Evolutionary conservation across 2,888 invertebrate genomes (phyloP), one percentile per base, ranked within the genome.

Genomic region (Hydrotaea cyrtoneurina): DNA sequence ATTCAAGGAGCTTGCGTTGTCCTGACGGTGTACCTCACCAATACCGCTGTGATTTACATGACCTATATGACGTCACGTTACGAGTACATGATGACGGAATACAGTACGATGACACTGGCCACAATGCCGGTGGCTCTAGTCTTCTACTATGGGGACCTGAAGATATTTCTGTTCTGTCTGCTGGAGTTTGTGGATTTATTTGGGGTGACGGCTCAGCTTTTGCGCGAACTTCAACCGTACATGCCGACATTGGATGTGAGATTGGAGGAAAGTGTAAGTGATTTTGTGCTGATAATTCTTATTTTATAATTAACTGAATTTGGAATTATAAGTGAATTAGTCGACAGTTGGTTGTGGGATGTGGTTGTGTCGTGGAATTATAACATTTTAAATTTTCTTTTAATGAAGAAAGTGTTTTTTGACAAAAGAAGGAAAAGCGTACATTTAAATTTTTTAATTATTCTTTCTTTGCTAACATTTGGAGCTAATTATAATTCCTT

Each of bases 221-320:
- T 72, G n/a, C 53, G 3, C 15, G n/a, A 72, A 15, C 3, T 15
- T 46, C 69, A 69, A 46, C 10, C 69, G 21, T 19, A 2, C 7
- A 13, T 46, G 23, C 46, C 46, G 5, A 23, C 23, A 2, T 23
- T 69, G 46, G 69, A 43, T 46, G 46, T 43, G 46, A 46, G 69
- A 21, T 69, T 69, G 23, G 69, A 69, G 26, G 7, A 59, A 1
- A 23, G 59, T 59, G 59, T 59, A 26, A 59, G 59, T 59, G 31
- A 31, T 31, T 31, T 31, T 31, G n/a, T n/a, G n/a, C n/a, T n/a
- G n/a, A n/a, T n/a, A n/a, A n/a, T n/a, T n/a, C n/a, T n/a, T 31
- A 31, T 31, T 31, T 31, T 31, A 31, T 31, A 31, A 31, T n/a
- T n/a, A n/a, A 36, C 36, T 36, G 36, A 36, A 5, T 36, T 8